Evolutionary conservation across 2,888 invertebrate genomes (phyloP), one percentile per base, ranked within the genome.

Genomic region (Aphrophora alni): DNA sequence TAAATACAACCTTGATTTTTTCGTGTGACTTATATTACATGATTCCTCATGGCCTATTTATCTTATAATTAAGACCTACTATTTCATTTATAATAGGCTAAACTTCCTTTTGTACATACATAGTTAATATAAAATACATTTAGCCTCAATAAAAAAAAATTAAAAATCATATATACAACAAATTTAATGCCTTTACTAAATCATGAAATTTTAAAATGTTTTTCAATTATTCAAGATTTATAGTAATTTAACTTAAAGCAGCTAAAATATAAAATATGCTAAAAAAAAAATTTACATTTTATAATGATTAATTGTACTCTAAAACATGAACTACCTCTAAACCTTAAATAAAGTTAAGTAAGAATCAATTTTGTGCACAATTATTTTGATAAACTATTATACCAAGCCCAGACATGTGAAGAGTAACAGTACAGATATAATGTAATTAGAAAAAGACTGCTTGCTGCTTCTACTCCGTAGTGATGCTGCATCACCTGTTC

Each of bases 381-480:
- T 2, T 4, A 59, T 21, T 5, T 21, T 21, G 21, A 2, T 21
- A 59, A 33, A 33, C 33, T n/a, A 21, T 59, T 59, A 59, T 21
- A 59, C 21, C 1, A 59, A 3, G 21, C 21, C 21, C 4, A 59
- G 21, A 59, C 21, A 59, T 21, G 59, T 59, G 59, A 21, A 59
- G 59, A 73, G 28, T 1, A 73, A 38, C 38, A 73, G 28, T 10
- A 73, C 4, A n/a, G 73, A 28, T 28, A 73, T 28, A 5, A 26
- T 38, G 12, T 33, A n/a, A 73, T 73, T 73, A 1, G 73, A 73
- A 33, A 28, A 17, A 33, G 73, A 73, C 17, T 17, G 38, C 25
- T 71, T 74, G 38, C 77, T 82, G 7, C 79, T 81, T 26, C 77
- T 76, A 74, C 81, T 81, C 38, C 80, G 68, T 28, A 77, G 70